These are phyloP conservation scores for Sphaeramia orbicularis DNA, from an alignment of 2,797 vertebrate species.

Conservation along the genomic window DNA sequence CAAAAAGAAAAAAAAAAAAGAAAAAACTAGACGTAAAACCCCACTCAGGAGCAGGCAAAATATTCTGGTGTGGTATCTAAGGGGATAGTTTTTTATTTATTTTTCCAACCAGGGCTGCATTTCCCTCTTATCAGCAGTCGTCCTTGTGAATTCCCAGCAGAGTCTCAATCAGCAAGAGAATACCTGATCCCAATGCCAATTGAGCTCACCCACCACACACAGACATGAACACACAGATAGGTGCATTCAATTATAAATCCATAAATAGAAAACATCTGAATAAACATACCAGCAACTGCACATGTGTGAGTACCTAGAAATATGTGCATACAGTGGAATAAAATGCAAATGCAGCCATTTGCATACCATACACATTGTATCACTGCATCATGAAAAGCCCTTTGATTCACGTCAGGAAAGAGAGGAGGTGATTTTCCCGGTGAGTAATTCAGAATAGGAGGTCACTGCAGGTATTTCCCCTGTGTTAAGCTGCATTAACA, in stretches of 20 bases:
- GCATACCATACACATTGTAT: conserved; percentile 45
- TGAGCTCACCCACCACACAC: conserved; percentile 26
- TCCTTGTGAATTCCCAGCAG: conserved; percentile 71
- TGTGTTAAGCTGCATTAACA: not conserved
- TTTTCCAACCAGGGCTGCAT: conserved; percentile 37
- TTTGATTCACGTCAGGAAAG: conserved; percentile 39
- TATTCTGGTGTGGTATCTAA: conserved; percentile 20
- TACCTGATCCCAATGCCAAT: conserved; percentile 70
- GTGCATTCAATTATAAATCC: not conserved
- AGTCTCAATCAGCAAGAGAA: conserved; percentile 58
- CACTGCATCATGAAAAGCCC: conserved; percentile 33
- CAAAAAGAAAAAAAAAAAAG: not conserved
- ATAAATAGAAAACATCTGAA: conserved; percentile 16
- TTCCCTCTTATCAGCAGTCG: conserved; percentile 45
- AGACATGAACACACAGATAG: conserved; percentile 11
- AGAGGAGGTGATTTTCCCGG: conserved; percentile 47
- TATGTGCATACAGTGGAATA: conserved; percentile 31
- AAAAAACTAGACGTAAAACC: conserved; percentile 13
- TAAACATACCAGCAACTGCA: conserved; percentile 47
- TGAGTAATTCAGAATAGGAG: conserved; percentile 34
- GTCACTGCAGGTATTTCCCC: conserved; percentile 56
- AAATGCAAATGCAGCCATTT: conserved; percentile 65
- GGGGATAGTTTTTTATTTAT: conserved; percentile 27
- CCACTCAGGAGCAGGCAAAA: conserved; percentile 3
- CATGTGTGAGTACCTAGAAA: conserved; percentile 55